phyloP scores from a whole-genome alignment of 2,113 vertebrate genomes.

The Machaerirhynchus nigripectus region DNA sequence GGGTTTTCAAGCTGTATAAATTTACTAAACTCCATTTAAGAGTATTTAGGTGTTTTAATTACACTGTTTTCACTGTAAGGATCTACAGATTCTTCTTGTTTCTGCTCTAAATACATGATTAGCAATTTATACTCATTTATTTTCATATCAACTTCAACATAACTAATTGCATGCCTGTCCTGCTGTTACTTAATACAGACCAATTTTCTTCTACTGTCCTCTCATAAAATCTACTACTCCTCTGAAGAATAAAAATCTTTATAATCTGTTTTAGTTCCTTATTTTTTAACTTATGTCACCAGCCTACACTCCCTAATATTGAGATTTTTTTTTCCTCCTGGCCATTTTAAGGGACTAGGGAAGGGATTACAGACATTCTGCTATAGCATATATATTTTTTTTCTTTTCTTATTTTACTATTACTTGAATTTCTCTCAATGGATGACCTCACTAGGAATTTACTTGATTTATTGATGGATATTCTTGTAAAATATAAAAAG shows the following conservation, averaged over 20 bases:
- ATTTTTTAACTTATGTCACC: not conserved
- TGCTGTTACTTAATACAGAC: not conserved
- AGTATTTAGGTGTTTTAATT: not conserved
- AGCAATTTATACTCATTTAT: not conserved
- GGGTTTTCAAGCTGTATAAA: not conserved
- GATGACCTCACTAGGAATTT: not conserved
- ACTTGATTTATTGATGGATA: not conserved
- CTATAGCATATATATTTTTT: not conserved
- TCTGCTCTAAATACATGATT: not conserved
- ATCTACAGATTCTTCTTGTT: not conserved
- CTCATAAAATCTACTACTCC: not conserved
- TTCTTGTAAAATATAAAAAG: not conserved
- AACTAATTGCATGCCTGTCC: not conserved
- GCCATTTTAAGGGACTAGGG: not conserved
- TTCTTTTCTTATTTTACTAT: not conserved
- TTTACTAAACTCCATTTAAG: not conserved
- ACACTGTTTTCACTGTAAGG: not conserved
- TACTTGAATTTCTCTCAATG: not conserved
- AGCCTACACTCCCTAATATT: not conserved
- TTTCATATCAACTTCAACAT: not conserved
- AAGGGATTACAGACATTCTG: not conserved
- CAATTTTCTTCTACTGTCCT: not conserved
- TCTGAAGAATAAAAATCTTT: not conserved
- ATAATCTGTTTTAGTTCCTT: not conserved
- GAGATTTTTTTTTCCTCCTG: not conserved